A percentile compares a stretch with the other conserved stretches of the same genome.
phyloP scores from a whole-genome alignment of 2,113 vertebrate species.

The Sardina pilchardus region DNA sequence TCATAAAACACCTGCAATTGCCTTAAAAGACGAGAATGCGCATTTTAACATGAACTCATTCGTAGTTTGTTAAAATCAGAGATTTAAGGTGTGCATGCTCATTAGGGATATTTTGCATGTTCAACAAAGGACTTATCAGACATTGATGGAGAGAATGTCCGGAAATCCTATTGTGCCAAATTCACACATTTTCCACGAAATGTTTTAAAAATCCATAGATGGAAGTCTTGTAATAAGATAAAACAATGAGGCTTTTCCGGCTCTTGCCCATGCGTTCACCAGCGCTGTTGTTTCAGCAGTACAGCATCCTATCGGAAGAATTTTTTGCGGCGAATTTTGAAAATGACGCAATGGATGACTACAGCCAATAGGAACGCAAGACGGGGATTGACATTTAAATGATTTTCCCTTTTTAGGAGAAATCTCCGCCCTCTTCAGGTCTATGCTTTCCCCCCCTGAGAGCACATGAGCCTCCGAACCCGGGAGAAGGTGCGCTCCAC shows the following conservation, averaged over 20 bases:
- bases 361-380: constrained; percentile 57
- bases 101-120: neutral
- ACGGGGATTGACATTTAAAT: constrained; percentile 54
- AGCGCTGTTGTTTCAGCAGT: constrained; percentile 27
- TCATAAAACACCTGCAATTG: neutral
- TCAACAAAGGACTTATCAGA: neutral
- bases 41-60: neutral
- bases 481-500: constrained; percentile 76
- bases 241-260: neutral
- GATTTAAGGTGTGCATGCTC: neutral
- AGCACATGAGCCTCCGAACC: constrained; percentile 61
- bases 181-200: constrained; percentile 46
- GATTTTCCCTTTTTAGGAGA: constrained; percentile 59
- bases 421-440: constrained; percentile 55
- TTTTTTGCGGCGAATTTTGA: constrained; percentile 49
- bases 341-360: constrained; percentile 55
- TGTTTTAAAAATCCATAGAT: constrained; percentile 48
- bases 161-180: neutral
- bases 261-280: constrained; percentile 12
- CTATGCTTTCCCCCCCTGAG: constrained; percentile 63
- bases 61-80: neutral
- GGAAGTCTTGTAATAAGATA: neutral
- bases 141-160: neutral
- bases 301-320: constrained; percentile 24
- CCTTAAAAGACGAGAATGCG: neutral